Evolutionary conservation across 2,113 vertebrate genomes (phyloP).

Genomic region (Dolichallabes microphthalmus): DNA sequence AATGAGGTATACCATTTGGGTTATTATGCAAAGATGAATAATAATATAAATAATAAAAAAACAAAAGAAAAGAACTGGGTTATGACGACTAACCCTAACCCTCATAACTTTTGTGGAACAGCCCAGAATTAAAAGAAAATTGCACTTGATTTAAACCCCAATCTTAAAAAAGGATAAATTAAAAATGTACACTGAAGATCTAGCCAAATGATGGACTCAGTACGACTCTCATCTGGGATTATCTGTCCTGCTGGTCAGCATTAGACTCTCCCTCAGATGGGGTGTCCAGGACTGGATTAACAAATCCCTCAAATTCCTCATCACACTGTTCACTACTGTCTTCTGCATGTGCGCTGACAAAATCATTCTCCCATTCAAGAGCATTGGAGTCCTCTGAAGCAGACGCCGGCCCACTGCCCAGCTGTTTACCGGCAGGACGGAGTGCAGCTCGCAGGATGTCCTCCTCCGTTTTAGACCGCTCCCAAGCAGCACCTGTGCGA

Average conservation of each 20-base stretch:
- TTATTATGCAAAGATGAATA: neutral
- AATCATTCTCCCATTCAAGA: slow-evolving; percentile 97
- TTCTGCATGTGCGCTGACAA: slow-evolving; percentile 85
- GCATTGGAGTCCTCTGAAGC: slow-evolving; percentile 90
- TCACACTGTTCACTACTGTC: slow-evolving; percentile 82
- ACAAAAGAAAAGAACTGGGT: neutral
- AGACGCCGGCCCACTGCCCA: slow-evolving; percentile 81
- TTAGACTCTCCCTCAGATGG: slow-evolving; percentile 62
- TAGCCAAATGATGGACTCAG: neutral
- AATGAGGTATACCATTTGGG: neutral
- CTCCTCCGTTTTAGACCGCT: slow-evolving; percentile 92
- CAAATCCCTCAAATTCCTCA: slow-evolving; percentile 87
- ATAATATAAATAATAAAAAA: neutral
- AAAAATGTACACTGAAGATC: neutral
- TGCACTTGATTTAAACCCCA: slow-evolving; percentile 42
- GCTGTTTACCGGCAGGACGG: slow-evolving; percentile 68
- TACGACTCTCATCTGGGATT: slow-evolving; percentile 19
- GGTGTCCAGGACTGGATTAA: slow-evolving; percentile 88
- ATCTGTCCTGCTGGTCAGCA: slow-evolving; percentile 47
- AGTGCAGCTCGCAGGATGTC: slow-evolving; percentile 91
- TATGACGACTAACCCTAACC: neutral
- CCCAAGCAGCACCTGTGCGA: slow-evolving; percentile 82
- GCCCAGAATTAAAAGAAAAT: slow-evolving; percentile 26
- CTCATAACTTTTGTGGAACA: slow-evolving; percentile 1
- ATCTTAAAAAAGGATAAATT: slow-evolving; percentile 24